Conservation (phyloP, 2,888 invertebrate species). For the Monochamus alternatus region DNA sequence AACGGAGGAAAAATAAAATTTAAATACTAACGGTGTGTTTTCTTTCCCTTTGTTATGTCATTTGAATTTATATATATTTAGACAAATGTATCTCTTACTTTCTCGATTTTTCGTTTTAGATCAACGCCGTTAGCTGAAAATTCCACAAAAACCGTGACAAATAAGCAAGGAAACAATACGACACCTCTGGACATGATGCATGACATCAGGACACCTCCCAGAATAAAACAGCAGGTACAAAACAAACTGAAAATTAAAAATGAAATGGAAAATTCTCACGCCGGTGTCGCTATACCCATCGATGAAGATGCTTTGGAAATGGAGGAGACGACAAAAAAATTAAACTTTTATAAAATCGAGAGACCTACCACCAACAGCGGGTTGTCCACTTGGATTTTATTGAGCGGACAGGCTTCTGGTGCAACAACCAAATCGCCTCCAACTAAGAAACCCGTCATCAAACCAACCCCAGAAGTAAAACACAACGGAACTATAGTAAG, state of each 20-base stretch:
- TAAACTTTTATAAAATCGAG: slow-evolving; percentile 67
- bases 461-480: slow-evolving; percentile 36
- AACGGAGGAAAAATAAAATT: slow-evolving; percentile 33
- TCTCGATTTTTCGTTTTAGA: slow-evolving; percentile 60
- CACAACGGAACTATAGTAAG: slow-evolving; percentile 51
- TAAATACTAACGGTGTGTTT: slow-evolving; percentile 30
- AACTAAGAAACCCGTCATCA: slow-evolving; percentile 52
- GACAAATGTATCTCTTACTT: slow-evolving; percentile 9
- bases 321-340: slow-evolving; percentile 64
- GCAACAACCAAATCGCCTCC: slow-evolving; percentile 57
- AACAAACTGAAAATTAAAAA: slow-evolving; percentile 62
- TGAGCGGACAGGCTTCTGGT: slow-evolving; percentile 73
- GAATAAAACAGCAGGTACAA: slow-evolving; percentile 74
- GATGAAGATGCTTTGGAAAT: slow-evolving; percentile 62
- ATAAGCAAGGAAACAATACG: slow-evolving; percentile 72
- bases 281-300: slow-evolving; percentile 73
- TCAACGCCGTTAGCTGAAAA: slow-evolving; percentile 73
- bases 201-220: slow-evolving; percentile 78
- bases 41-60: slow-evolving; percentile 26
- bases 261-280: slow-evolving; percentile 74
- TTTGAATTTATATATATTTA: background rate
- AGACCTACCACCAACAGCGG: slow-evolving; percentile 75
- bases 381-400: slow-evolving; percentile 84
- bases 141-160: slow-evolving; percentile 75
- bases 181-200: slow-evolving; percentile 69